Conservation (phyloP, 2,888 invertebrate species). For the Nephrocerus scutellatus region DNA sequence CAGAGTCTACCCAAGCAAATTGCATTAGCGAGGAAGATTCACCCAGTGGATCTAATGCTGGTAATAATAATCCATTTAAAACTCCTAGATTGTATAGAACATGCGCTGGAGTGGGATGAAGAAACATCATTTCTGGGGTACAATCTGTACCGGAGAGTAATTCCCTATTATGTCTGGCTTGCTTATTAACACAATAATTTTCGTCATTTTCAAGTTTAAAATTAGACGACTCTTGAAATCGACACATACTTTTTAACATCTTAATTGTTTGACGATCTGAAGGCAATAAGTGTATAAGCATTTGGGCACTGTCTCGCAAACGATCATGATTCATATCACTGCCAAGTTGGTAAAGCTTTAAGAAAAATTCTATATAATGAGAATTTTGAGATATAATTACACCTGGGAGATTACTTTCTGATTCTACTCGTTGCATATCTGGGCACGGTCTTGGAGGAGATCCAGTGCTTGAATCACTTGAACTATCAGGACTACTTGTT, state of each 20-base stretch:
- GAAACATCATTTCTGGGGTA: constrained; percentile 59
- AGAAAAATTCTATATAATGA: constrained; percentile 70
- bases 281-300: constrained; percentile 42
- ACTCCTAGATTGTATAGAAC: constrained; percentile 74
- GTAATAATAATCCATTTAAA: constrained; percentile 85
- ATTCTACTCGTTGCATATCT: constrained; percentile 71
- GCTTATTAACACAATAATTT: constrained; percentile 6
- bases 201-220: constrained; percentile 10
- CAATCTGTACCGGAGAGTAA: no score
- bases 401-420: constrained; percentile 84
- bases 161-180: background rate
- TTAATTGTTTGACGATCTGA: constrained; percentile 49
- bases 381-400: constrained; percentile 82
- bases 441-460: constrained; percentile 78
- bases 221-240: constrained; percentile 17
- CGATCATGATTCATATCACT: constrained; percentile 71
- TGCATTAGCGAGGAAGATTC: constrained; percentile 58
- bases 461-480: constrained; percentile 89
- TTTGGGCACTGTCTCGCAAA: constrained; percentile 64
- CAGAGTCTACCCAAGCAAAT: constrained; percentile 56
- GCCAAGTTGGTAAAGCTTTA: constrained; percentile 83
- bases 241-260: constrained; percentile 44
- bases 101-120: constrained; percentile 64
- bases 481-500: constrained; percentile 82
- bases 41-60: constrained; percentile 73